Conservation (phyloP, 2,888 invertebrate genomes). For the Brenthis daphne region DNA sequence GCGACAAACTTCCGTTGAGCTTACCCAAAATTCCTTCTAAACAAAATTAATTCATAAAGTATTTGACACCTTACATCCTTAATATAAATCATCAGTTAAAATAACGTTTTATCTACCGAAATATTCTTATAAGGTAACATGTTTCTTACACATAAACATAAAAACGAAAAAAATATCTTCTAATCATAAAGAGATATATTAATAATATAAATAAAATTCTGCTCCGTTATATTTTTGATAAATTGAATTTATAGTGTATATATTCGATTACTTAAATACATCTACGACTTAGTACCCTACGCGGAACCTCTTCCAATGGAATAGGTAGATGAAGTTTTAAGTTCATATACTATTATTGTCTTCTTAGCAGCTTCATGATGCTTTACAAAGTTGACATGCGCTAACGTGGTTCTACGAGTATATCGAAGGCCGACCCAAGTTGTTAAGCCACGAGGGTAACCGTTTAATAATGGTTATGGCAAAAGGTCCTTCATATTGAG, state of each 20-base stretch:
- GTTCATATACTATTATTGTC: constrained; percentile 9
- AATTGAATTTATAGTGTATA: too few species aligned
- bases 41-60: constrained; percentile 52
- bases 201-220: too few species aligned
- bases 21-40: constrained; percentile 51
- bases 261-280: too few species aligned
- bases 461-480: constrained; percentile 67
- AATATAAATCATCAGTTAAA: constrained; percentile 17
- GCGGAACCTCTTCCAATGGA: not conserved
- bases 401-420: constrained; percentile 49
- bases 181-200: too few species aligned
- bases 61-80: constrained; percentile 52
- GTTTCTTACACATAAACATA: too few species aligned
- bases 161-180: too few species aligned
- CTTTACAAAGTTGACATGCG: constrained; percentile 61
- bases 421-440: constrained; percentile 53
- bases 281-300: too few species aligned
- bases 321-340: not conserved
- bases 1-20: constrained; percentile 49
- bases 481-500: constrained; percentile 71
- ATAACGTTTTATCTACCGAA: too few species aligned
- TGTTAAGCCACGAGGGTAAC: constrained; percentile 68
- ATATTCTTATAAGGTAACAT: too few species aligned
- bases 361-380: constrained; percentile 38
- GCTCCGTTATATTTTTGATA: too few species aligned